phyloP scores from a whole-genome alignment of 2,888 invertebrate species.

The Atrina japonica region DNA sequence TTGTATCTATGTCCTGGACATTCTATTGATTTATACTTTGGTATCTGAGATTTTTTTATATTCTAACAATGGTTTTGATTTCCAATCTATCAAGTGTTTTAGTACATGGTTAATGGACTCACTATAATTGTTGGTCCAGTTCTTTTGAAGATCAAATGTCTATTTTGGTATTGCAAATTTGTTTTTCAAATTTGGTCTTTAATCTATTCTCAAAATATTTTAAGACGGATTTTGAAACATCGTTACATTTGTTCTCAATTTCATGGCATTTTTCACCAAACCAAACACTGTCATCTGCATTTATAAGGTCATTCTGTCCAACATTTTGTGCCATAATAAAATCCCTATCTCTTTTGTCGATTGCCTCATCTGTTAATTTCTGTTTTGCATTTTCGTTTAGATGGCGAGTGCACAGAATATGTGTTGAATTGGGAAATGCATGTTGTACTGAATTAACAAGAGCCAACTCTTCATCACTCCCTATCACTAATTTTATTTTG shows the following conservation, averaged over 20 bases:
- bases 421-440: too few relatives aligned
- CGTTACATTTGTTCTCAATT: background rate
- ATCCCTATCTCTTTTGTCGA: background rate
- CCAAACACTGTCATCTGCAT: background rate
- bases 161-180: background rate
- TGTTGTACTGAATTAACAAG: too few relatives aligned
- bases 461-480: too few relatives aligned
- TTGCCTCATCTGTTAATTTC: background rate
- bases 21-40: too few relatives aligned
- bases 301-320: background rate
- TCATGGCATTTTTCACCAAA: background rate
- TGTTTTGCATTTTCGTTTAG: constrained; percentile 4
- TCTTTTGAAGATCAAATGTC: background rate
- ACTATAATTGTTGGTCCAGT: background rate
- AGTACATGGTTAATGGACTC: constrained; percentile 5
- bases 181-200: too few relatives aligned
- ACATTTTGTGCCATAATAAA: background rate
- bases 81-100: background rate
- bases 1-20: too few relatives aligned
- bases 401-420: too few relatives aligned
- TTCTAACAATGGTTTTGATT: background rate
- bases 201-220: background rate
- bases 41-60: too few relatives aligned
- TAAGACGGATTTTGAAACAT: background rate
- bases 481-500: too few relatives aligned